Evolutionary conservation across 2,888 invertebrate species (phyloP).

Genomic region (Suillia variegata): DNA sequence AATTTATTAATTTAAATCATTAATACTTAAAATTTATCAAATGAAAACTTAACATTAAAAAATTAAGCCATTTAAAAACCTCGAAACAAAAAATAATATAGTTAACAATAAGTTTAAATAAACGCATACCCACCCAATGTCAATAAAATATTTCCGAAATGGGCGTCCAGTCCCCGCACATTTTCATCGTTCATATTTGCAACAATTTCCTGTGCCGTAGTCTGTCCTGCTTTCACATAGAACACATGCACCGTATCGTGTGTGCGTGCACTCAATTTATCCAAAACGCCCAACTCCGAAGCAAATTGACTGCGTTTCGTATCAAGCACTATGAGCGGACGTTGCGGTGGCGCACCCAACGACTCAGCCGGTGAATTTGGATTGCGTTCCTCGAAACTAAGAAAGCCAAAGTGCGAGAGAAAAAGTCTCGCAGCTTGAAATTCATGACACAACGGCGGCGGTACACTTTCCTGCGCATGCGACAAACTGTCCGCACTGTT

Average conservation of each 20-base stretch:
- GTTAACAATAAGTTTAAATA: no score
- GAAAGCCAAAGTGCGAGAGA: constrained; percentile 92
- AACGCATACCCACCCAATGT: constrained; percentile 73
- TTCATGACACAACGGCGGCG: constrained; percentile 84
- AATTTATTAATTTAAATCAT: no score
- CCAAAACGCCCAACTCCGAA: constrained; percentile 79
- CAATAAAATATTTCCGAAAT: constrained; percentile 68
- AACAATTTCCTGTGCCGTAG: constrained; percentile 77
- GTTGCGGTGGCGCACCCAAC: constrained; percentile 46
- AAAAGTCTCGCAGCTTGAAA: constrained; percentile 95
- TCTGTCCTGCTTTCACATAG: constrained; percentile 89
- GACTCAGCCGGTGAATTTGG: constrained; percentile 52
- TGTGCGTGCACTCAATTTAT: constrained; percentile 84
- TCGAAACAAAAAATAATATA: no score
- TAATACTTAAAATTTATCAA: no score
- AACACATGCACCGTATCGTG: constrained; percentile 93
- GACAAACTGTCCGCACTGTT: constrained; percentile 58
- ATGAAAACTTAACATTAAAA: no score
- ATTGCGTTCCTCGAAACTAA: constrained; percentile 68
- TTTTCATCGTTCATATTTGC: constrained; percentile 58
- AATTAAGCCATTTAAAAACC: no score
- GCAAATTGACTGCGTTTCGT: constrained; percentile 69
- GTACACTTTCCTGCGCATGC: constrained; percentile 74
- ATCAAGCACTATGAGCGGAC: constrained; percentile 57
- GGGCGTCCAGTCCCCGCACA: constrained; percentile 59